Conservation (phyloP, 2,888 invertebrate genomes). For the Hypena proboscidalis region DNA sequence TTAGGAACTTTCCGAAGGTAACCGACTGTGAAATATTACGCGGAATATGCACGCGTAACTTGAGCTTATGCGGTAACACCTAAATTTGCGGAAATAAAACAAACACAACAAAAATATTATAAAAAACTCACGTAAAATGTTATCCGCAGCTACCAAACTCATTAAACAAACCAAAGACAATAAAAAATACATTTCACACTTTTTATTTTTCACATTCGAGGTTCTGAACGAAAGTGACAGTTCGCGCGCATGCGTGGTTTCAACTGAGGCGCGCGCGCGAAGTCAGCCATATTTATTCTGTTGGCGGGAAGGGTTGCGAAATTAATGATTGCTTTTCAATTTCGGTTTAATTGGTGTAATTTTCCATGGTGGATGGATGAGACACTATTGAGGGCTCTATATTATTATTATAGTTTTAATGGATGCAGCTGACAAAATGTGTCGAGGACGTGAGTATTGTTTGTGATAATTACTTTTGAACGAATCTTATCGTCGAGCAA, state of each 20-base stretch:
- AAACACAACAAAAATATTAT: slow-evolving; percentile 7
- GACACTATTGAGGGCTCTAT: slow-evolving; percentile 1
- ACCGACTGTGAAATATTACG: slow-evolving; percentile 1
- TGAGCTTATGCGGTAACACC: slow-evolving; percentile 4
- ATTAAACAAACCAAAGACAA: slow-evolving; percentile 44
- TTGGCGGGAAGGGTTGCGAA: slow-evolving; percentile 35
- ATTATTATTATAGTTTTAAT: slow-evolving; percentile 10
- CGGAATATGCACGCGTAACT: slow-evolving; percentile 10
- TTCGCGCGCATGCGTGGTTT: slow-evolving; percentile 32
- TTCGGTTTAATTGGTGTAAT: slow-evolving; percentile 32
- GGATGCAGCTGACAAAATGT: slow-evolving; percentile 3
- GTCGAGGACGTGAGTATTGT: slow-evolving; percentile 5
- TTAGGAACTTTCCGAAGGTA: slow-evolving; percentile 5
- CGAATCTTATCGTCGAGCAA: too few species aligned
- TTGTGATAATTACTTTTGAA: too few species aligned
- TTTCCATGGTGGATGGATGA: slow-evolving; percentile 27
- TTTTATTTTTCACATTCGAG: slow-evolving; percentile 39
- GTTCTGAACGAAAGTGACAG: slow-evolving; percentile 39
- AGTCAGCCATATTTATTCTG: slow-evolving; percentile 47
- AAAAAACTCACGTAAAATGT: slow-evolving; percentile 51
- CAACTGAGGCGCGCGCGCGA: slow-evolving; percentile 51
- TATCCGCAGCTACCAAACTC: slow-evolving; percentile 45
- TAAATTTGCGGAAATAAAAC: neutral
- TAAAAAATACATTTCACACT: slow-evolving; percentile 43
- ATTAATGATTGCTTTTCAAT: slow-evolving; percentile 39